A percentile compares a stretch with the other conserved stretches of the same genome.
Evolutionary conservation across 1,140 invertebrate genomes (phyloP).

Genomic region (Notospermus geniculatus): DNA sequence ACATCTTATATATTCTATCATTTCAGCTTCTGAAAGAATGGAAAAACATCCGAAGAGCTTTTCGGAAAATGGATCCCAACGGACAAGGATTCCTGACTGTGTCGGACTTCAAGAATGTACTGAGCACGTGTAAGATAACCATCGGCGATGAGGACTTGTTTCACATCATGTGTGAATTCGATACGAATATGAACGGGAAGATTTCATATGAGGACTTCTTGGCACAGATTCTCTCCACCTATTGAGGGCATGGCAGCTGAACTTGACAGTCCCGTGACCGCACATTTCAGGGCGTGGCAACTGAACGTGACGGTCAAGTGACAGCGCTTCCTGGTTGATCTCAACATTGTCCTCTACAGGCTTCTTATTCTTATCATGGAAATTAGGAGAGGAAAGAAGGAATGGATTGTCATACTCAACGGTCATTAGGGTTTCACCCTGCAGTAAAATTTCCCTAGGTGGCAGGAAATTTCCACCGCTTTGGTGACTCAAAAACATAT

Average conservation of each 20-base stretch:
- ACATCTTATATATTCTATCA: not conserved
- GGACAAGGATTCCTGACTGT: constrained; percentile 23
- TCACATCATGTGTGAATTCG: constrained; percentile 34
- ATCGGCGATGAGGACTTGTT: constrained; percentile 38
- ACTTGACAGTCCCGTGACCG: too few species aligned
- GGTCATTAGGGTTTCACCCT: too few species aligned
- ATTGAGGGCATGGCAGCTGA: not conserved
- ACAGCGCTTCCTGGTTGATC: too few species aligned
- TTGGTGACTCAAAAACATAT: too few species aligned
- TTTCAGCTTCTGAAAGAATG: constrained; percentile 35
- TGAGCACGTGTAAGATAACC: constrained; percentile 25
- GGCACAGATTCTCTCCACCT: constrained; percentile 20
- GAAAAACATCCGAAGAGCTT: constrained; percentile 33
- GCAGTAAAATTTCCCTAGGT: too few species aligned
- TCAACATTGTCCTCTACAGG: too few species aligned
- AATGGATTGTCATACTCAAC: too few species aligned
- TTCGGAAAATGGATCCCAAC: constrained; percentile 28
- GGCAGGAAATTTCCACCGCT: too few species aligned
- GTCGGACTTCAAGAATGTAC: constrained; percentile 29
- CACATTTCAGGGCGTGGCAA: too few species aligned
- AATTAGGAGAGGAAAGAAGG: too few species aligned
- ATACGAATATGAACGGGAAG: constrained; percentile 27
- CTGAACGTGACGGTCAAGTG: too few species aligned
- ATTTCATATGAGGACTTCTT: constrained; percentile 37
- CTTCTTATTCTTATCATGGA: too few species aligned